Percentiles rank a stretch among this genome's conserved stretches.
Evolutionary conservation across 2,888 invertebrate species (phyloP).

Genomic region (Orchesella flavescens): DNA sequence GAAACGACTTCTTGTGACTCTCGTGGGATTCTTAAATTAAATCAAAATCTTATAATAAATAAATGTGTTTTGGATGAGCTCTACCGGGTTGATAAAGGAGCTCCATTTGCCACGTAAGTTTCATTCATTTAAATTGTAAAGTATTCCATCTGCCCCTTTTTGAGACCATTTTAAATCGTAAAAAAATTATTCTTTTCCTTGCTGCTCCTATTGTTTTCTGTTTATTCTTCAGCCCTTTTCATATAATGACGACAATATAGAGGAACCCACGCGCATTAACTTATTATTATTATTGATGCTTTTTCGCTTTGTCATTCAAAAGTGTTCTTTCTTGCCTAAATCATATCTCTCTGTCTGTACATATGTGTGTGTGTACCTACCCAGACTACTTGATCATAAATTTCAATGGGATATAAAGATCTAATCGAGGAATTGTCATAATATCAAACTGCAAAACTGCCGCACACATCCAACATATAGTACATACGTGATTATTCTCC

Average conservation of each 20-base stretch:
- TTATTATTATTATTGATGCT: no score
- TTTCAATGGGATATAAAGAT: no score
- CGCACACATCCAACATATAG: no score
- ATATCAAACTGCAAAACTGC: no score
- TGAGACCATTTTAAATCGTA: neutral
- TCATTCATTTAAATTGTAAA: neutral
- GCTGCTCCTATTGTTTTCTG: neutral
- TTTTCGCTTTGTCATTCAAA: no score
- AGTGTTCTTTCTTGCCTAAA: no score
- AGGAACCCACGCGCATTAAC: neutral
- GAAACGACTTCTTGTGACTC: constrained; percentile 62
- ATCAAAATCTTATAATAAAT: constrained; percentile 63
- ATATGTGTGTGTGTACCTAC: no score
- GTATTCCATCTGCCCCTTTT: neutral
- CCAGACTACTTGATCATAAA: no score
- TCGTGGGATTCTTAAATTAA: constrained; percentile 65
- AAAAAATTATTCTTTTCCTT: neutral
- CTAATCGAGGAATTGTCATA: no score
- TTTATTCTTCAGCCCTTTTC: neutral
- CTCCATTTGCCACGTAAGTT: constrained; percentile 68
- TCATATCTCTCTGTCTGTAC: no score
- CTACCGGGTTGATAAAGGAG: constrained; percentile 66
- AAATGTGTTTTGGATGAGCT: constrained; percentile 56
- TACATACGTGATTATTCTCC: neutral
- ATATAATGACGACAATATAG: neutral